Percentiles rank a stretch among this genome's conserved stretches.
Conservation (phyloP, 2,888 invertebrate genomes). For the Nowickia ferox region DNA sequence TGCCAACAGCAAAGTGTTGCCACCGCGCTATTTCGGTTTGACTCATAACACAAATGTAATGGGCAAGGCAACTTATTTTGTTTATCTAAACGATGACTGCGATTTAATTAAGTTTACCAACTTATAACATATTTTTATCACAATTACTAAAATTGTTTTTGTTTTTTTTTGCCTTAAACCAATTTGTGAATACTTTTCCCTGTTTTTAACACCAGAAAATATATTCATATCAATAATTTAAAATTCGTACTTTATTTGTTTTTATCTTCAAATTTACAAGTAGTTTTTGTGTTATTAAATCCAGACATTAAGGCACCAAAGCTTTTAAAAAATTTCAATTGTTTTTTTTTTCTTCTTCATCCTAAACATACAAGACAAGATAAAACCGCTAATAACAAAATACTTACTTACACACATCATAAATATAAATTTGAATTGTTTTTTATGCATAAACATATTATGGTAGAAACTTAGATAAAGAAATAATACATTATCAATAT, state of each 20-base stretch:
- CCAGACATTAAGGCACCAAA: conserved; percentile 61
- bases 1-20: too few species aligned
- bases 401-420: conserved; percentile 46
- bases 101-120: too few species aligned
- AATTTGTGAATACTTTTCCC: not conserved
- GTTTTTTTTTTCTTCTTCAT: conserved; percentile 5
- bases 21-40: too few species aligned
- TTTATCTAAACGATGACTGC: too few species aligned
- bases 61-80: too few species aligned
- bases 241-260: conserved; percentile 11
- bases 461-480: conserved; percentile 37
- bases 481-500: conserved; percentile 68
- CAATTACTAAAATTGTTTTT: too few species aligned
- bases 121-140: too few species aligned
- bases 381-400: conserved; percentile 39
- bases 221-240: conserved; percentile 13
- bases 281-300: conserved; percentile 15
- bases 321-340: conserved; percentile 57
- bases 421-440: conserved; percentile 47
- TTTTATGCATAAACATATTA: conserved; percentile 51
- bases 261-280: not conserved
- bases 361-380: not conserved
- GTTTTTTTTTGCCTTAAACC: too few species aligned
- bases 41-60: too few species aligned
- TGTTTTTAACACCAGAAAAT: not conserved